Base-by-base conservation (phyloP, 2,888 invertebrate genomes). In the Subacronicta megacephala region DNA sequence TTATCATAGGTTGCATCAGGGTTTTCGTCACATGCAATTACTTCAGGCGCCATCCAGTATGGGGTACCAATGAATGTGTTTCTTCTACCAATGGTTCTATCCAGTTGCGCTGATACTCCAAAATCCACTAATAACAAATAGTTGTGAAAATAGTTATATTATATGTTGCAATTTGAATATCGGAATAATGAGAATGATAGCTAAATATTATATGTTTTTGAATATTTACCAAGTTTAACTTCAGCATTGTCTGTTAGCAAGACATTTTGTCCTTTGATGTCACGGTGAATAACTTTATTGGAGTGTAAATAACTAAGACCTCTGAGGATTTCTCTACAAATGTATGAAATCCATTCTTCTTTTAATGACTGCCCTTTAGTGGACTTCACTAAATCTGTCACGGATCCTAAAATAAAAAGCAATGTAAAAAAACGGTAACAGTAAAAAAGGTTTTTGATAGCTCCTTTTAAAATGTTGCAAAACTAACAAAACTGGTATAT, bases 321-420 rank as follows among this genome's bases (percentile, higher is more conserved):
- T 86, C 99, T 96, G 68, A 98, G 95, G 75, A 98, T 98, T 96
- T 99, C 98, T 89, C 99, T 96, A 89, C 99, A 99, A 79, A 99
- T 99, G 90, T 99, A 99, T 55, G 99, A 99, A 88, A 99, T 99
- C 99, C 99, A 99, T 94, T 99, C 99, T 94, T 99, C 99, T 93
- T 99, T 99, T 78, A 99, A 95, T 72, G 98, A 98, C 89, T 98
- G 99, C 50, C 99, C 99, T 95, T 99, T 99, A 68, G 99, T 99
- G 68, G 99, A 99, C 95, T 99, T 99, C 51, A 99, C 99, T 87
- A 99, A 96, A 95, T 99, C 99, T 71, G 99, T 99, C 59, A 99
- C 99, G 54, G 99, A 99, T 62, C 98, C 96, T 95, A 77, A 54
- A 87, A 51, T 15, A 16, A 7, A 29, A 9, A 46, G 3, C 7